Evolutionary conservation across 2,888 invertebrate genomes (phyloP), one percentile per base, ranked within the genome.

Genomic region (Galeopsomyia nigrocyanea): DNA sequence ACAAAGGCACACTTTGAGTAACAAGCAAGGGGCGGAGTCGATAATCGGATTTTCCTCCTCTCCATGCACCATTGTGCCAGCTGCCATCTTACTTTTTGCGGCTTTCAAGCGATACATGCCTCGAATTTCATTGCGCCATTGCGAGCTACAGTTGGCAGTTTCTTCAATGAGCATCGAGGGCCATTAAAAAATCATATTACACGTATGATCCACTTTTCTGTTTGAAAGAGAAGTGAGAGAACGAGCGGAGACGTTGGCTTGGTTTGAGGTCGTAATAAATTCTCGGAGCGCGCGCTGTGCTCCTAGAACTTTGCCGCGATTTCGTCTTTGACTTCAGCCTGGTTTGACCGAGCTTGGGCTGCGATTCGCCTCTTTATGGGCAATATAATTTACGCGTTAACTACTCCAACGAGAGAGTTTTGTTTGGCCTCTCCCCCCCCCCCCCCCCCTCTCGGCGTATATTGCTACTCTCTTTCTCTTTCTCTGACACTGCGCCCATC

Each of bases 371-470:
- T 66, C 39, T 49, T 47, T 26, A 63, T 39, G 51, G 64, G 58
- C 68, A 49, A 67, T 68, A 68, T 60, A 73, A 73, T 73, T 68
- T 64, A 68, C 68, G 64, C 62, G 62, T 56, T 73, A 73, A 73
- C 68, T 64, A 46, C 72, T 49, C 65, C 68, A 14, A 55, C 46
- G 68, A 58, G 68, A 19, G 31, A 72, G 63, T 60, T 72, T 72
- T 72, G 63, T 60, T 68, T 22, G 5, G 3, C 55, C 19, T 19
- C 19, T 16, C 19, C n/a, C n/a, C n/a, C n/a, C n/a, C n/a, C n/a
- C n/a, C n/a, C n/a, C n/a, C n/a, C n/a, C n/a, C n/a, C n/a, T n/a
- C n/a, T n/a, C n/a, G n/a, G n/a, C 3, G 21, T 55, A 55, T 17
- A 16, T 39, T 58, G 55, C 21, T 57, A 21, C 26, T 21, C 31